phyloP scores from a whole-genome alignment of 2,113 vertebrate species.

The Pardalotus punctatus region DNA sequence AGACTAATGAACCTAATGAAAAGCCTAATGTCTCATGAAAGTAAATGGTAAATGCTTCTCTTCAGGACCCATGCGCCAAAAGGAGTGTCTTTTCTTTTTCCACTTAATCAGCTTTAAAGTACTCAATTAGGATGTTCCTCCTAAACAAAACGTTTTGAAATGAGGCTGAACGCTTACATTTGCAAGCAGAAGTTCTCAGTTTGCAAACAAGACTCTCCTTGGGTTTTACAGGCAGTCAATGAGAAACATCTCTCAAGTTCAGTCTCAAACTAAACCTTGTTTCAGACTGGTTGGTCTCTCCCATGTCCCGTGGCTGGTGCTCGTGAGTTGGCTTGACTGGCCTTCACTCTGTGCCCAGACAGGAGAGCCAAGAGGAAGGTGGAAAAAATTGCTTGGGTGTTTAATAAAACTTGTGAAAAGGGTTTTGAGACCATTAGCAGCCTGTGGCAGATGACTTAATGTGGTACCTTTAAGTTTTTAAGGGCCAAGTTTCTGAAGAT shows the following conservation, averaged over 20 bases:
- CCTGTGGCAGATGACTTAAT: background rate
- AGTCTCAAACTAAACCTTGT: background rate
- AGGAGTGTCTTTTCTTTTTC: background rate
- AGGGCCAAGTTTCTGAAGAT: background rate
- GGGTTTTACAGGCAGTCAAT: background rate
- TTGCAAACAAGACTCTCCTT: background rate
- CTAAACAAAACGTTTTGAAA: background rate
- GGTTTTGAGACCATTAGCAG: background rate
- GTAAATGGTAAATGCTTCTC: background rate
- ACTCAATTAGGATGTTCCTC: background rate
- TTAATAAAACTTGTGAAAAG: background rate
- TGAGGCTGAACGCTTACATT: background rate
- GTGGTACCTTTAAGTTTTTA: background rate
- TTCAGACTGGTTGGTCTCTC: background rate
- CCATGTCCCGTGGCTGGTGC: background rate
- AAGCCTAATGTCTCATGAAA: background rate
- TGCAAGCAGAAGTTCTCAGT: background rate
- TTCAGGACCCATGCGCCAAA: background rate
- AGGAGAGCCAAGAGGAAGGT: background rate
- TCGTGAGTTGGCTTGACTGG: fast-evolving
- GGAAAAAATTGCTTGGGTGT: background rate
- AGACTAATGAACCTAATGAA: background rate
- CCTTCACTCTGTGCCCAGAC: background rate
- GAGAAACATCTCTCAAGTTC: background rate
- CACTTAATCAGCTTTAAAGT: background rate